Percentiles rank a stretch among this genome's conserved stretches.
Conservation (phyloP, 2,113 vertebrate genomes). For the Hemiprocne comata region DNA sequence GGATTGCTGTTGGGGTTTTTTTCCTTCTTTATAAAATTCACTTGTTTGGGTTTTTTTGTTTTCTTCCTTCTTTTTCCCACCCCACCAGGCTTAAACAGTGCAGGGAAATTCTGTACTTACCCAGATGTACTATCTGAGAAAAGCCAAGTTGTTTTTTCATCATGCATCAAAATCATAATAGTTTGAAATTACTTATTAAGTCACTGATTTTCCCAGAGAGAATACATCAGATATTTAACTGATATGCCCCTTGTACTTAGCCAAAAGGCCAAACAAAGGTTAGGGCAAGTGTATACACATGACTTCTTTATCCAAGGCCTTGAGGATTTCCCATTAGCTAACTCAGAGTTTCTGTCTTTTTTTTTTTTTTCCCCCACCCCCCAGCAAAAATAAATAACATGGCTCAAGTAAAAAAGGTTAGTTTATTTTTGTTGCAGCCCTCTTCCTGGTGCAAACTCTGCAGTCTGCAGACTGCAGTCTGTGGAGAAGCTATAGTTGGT, state of each 20-base stretch:
- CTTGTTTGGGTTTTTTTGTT: background rate
- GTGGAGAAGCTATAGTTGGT: background rate
- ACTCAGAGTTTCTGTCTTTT: background rate
- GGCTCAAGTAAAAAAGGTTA: background rate
- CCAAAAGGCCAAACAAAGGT: slow-evolving; percentile 36
- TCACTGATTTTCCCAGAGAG: slow-evolving; percentile 56
- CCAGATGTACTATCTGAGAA: slow-evolving; percentile 27
- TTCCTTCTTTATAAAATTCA: background rate
- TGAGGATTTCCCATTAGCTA: slow-evolving; percentile 15
- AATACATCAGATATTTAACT: slow-evolving; percentile 31
- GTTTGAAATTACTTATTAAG: slow-evolving; percentile 41
- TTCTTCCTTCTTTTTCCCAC: slow-evolving; percentile 9
- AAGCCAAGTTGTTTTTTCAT: slow-evolving; percentile 24
- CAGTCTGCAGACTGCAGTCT: background rate
- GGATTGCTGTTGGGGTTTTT: background rate
- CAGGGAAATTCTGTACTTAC: slow-evolving; percentile 48
- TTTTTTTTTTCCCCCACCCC: background rate
- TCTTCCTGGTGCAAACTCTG: background rate
- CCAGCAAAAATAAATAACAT: background rate
- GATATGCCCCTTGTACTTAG: slow-evolving; percentile 31
- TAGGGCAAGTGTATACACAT: background rate
- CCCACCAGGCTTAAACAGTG: slow-evolving; percentile 25
- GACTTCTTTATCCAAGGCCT: background rate
- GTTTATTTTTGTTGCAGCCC: background rate
- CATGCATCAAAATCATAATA: slow-evolving; percentile 41